Percentiles rank a stretch among this genome's conserved stretches.
Evolutionary conservation across 1,140 invertebrate genomes (phyloP).

Genomic region (Trachymyrmex septentrionalis): DNA sequence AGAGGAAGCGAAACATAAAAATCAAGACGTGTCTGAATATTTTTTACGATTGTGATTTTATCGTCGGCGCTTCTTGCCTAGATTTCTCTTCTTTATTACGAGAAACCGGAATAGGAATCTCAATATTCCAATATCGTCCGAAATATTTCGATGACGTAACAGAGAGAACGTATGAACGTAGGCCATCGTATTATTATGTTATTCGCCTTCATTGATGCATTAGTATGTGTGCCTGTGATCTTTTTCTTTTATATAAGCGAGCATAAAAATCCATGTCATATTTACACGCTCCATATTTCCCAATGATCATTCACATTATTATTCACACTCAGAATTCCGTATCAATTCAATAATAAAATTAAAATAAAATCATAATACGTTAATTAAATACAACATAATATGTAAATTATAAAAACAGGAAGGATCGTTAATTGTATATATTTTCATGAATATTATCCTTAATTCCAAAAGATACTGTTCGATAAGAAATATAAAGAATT

Average conservation of each 20-base stretch:
- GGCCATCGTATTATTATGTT: conserved; percentile 50
- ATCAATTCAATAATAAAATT: conserved; percentile 5
- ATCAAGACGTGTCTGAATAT: conserved; percentile 26
- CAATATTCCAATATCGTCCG: conserved; percentile 54
- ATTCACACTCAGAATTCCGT: neutral
- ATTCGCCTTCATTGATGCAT: conserved; percentile 41
- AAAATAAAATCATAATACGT: neutral
- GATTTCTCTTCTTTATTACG: conserved; percentile 3
- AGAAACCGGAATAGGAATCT: conserved; percentile 32
- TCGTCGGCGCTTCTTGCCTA: conserved; percentile 1
- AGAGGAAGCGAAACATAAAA: conserved; percentile 21
- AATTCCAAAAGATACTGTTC: neutral
- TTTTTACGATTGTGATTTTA: conserved; percentile 38
- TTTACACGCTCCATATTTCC: conserved; percentile 39
- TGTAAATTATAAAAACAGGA: neutral
- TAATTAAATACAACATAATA: no score
- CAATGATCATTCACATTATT: conserved; percentile 33
- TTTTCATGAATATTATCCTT: neutral
- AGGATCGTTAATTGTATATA: neutral
- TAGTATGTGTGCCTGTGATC: neutral
- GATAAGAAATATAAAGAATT: neutral
- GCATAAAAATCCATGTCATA: conserved; percentile 17
- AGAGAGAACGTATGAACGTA: neutral
- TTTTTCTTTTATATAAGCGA: neutral
- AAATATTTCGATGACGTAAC: conserved; percentile 74